phyloP scores from a whole-genome alignment of 2,888 invertebrate genomes.

The Chalcosyrphus nemorum region DNA sequence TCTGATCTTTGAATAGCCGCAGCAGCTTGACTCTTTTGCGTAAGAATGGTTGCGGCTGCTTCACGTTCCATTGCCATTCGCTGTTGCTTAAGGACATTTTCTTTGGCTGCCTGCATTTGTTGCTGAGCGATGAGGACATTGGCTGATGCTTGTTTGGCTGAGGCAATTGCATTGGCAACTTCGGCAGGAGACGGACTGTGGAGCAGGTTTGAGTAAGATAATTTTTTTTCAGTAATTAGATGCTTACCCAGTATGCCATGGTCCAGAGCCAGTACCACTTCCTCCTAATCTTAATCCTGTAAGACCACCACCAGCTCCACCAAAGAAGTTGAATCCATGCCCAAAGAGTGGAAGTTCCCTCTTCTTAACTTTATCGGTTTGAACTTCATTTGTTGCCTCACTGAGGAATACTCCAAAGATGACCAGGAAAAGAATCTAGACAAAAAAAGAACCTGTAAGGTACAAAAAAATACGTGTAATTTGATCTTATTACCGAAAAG shows the following conservation, averaged over 20 bases:
- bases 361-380: conserved; percentile 51
- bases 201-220: neutral
- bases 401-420: conserved; percentile 15
- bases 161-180: conserved; percentile 88
- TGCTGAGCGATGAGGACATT: conserved; percentile 88
- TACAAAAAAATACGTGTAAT: neutral
- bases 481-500: conserved; percentile 26
- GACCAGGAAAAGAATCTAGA: conserved; percentile 44
- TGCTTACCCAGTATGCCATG: conserved; percentile 55
- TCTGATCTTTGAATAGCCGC: conserved; percentile 87
- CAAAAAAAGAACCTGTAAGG: neutral
- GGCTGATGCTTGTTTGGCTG: conserved; percentile 88
- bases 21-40: conserved; percentile 86
- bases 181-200: conserved; percentile 84
- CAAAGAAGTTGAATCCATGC: conserved; percentile 52
- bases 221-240: neutral
- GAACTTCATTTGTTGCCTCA: neutral
- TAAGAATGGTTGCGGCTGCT: conserved; percentile 86
- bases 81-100: conserved; percentile 88
- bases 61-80: conserved; percentile 89
- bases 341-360: conserved; percentile 62
- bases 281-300: conserved; percentile 30
- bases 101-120: conserved; percentile 88
- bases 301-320: conserved; percentile 44
- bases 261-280: conserved; percentile 25